phyloP scores from a whole-genome alignment of 2,113 vertebrate genomes.

The Poeciliopsis prolifica region DNA sequence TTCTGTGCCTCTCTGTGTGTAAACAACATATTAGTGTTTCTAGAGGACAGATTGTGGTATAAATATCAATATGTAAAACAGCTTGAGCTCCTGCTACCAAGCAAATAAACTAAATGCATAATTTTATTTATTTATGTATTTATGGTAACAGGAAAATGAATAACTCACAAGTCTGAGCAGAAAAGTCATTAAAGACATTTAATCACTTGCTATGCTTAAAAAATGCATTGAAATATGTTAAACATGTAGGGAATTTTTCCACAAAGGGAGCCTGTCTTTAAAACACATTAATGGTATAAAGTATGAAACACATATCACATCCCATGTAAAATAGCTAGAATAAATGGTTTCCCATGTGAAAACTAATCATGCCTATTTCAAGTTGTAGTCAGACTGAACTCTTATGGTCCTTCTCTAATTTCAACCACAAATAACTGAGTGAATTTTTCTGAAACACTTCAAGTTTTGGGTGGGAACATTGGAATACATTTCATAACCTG shows the following conservation, averaged over 20 bases:
- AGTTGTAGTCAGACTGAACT: background rate
- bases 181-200: background rate
- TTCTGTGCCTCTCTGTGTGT: background rate
- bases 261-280: background rate
- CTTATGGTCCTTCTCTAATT: background rate
- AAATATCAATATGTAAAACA: constrained; percentile 51
- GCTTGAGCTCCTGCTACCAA: constrained; percentile 50
- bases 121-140: constrained; percentile 5
- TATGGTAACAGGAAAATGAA: constrained; percentile 36
- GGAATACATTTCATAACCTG: too few species aligned
- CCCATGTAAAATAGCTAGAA: background rate
- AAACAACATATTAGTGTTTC: constrained; percentile 17
- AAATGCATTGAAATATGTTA: background rate
- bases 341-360: background rate
- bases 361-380: background rate
- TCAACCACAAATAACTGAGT: background rate
- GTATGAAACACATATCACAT: background rate
- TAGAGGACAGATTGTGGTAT: constrained; percentile 51
- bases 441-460: too few species aligned
- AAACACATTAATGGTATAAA: too few species aligned
- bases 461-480: too few species aligned
- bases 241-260: background rate
- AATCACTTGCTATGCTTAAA: too few species aligned
- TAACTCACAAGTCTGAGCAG: constrained; percentile 1
- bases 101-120: constrained; percentile 41